Percentiles rank a stretch among this genome's conserved stretches.
Evolutionary conservation across 2,113 vertebrate genomes (phyloP).

Genomic region (Condylura cristata): DNA sequence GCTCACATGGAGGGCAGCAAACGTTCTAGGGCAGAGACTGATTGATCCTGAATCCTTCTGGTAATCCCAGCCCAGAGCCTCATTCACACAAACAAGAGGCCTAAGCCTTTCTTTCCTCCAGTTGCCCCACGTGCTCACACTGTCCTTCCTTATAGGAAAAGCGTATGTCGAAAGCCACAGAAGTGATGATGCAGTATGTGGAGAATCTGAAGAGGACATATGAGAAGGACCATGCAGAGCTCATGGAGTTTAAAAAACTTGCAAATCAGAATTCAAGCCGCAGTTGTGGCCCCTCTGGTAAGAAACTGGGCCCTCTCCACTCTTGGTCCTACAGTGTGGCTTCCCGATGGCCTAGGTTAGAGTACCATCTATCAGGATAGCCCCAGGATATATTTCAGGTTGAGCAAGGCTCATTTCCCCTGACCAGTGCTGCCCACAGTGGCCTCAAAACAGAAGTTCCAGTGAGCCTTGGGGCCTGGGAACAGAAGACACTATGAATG

Average conservation of each 20-base stretch:
- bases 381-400: neutral
- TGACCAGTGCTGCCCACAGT: neutral
- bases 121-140: accelerated
- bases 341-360: neutral
- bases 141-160: constrained; percentile 90
- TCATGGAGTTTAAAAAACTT: constrained; percentile 98
- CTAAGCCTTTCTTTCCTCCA: neutral
- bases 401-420: neutral
- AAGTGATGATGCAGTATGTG: constrained; percentile 99
- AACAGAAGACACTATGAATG: neutral
- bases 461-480: neutral
- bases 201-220: constrained; percentile 98
- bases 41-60: neutral
- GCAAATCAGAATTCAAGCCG: constrained; percentile 98
- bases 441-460: neutral
- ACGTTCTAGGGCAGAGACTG: neutral
- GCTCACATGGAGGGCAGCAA: neutral
- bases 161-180: constrained; percentile 97
- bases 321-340: neutral
- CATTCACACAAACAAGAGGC: neutral
- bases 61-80: neutral
- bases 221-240: constrained; percentile 97
- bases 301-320: constrained; percentile 70
- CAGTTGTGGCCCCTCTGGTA: constrained; percentile 91
- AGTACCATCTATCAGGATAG: neutral